Percentiles rank a stretch among this genome's conserved stretches.
phyloP scores from a whole-genome alignment of 2,113 vertebrate genomes.

The Carassius auratus region DNA sequence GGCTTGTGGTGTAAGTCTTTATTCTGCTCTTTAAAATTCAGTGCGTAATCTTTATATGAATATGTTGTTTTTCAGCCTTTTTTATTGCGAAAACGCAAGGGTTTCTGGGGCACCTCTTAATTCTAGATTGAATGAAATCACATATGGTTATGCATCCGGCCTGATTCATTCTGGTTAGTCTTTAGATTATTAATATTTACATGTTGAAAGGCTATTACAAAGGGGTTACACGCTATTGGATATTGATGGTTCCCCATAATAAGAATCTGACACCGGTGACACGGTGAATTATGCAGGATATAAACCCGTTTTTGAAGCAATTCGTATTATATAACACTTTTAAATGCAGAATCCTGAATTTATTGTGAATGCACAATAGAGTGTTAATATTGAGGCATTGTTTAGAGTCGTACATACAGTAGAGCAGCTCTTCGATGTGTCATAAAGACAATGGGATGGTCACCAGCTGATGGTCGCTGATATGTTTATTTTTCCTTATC shows the following conservation, averaged over 20 bases:
- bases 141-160: background rate
- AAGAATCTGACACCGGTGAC: background rate
- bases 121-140: conserved; percentile 48
- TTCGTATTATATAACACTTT: background rate
- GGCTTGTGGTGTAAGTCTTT: conserved; percentile 95
- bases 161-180: background rate
- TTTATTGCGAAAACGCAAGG: conserved; percentile 29
- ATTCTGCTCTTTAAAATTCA: background rate
- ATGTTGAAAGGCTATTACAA: conserved; percentile 6
- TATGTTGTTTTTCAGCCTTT: conserved; percentile 7
- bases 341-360: background rate
- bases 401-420: background rate
- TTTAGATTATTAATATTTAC: background rate
- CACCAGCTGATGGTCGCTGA: conserved; percentile 51
- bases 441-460: conserved; percentile 69
- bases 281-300: background rate
- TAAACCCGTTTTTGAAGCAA: background rate
- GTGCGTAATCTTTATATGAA: background rate
- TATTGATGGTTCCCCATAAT: background rate
- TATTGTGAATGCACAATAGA: background rate
- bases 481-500: background rate
- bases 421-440: conserved; percentile 21
- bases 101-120: conserved; percentile 43
- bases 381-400: background rate
- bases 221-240: background rate